Evolutionary conservation across 2,888 invertebrate genomes (phyloP).

Genomic region (Cynaeus angustus): DNA sequence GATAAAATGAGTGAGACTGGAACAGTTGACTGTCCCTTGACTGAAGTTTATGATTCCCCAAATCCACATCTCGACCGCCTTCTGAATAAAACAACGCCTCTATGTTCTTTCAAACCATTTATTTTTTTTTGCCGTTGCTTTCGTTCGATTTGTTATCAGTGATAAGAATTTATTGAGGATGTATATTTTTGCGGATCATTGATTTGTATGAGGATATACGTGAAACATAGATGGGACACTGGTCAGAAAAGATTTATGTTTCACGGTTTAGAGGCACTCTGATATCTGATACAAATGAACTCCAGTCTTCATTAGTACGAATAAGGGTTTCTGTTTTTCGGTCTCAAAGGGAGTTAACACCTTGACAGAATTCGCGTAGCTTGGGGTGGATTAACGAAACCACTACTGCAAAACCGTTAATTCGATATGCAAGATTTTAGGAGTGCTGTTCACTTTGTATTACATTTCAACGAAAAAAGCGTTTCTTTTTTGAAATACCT

Average conservation of each 20-base stretch:
- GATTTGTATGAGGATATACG: constrained; percentile 30
- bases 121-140: constrained; percentile 54
- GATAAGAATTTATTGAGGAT: constrained; percentile 51
- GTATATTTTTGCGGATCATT: constrained; percentile 29
- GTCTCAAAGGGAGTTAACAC: constrained; percentile 40
- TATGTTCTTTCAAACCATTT: constrained; percentile 58
- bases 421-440: neutral
- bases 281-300: constrained; percentile 1
- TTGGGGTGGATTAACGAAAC: constrained; percentile 23
- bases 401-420: constrained; percentile 8
- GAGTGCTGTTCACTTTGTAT: neutral
- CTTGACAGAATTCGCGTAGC: constrained; percentile 13
- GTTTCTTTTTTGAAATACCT: too few species aligned
- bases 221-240: constrained; percentile 15
- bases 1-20: constrained; percentile 60
- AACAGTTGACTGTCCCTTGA: constrained; percentile 59
- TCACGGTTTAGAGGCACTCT: too few species aligned
- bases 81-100: constrained; percentile 62
- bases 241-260: constrained; percentile 12
- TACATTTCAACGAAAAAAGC: too few species aligned
- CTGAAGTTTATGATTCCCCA: constrained; percentile 63
- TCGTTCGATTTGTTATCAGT: constrained; percentile 52
- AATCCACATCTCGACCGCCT: constrained; percentile 63
- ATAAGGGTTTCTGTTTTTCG: constrained; percentile 24
- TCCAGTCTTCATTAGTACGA: constrained; percentile 20